A percentile compares a stretch with the other conserved stretches of the same genome.
phyloP scores from a whole-genome alignment of 2,797 vertebrate genomes.

The Protonibea diacanthus region DNA sequence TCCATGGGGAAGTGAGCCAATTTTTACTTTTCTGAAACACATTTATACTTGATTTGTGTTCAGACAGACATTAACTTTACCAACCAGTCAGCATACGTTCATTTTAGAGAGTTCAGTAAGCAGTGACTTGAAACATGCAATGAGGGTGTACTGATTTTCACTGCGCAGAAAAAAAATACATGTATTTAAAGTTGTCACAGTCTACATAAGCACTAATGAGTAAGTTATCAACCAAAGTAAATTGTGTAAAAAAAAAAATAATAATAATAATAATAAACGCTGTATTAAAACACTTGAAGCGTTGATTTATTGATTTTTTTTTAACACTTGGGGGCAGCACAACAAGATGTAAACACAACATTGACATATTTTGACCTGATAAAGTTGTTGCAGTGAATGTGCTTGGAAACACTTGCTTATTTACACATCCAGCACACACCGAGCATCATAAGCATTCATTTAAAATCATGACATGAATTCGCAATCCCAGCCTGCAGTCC shows the following conservation, averaged over 20 bases:
- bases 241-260: not conserved
- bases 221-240: not conserved
- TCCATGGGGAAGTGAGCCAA: slow-evolving; percentile 40
- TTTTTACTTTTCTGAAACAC: slow-evolving; percentile 42
- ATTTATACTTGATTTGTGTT: slow-evolving; percentile 34
- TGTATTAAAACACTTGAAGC: not conserved
- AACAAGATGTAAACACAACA: not conserved
- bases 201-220: not conserved
- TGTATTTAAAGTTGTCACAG: not conserved
- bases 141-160: slow-evolving; percentile 5
- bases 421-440: not conserved
- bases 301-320: not conserved
- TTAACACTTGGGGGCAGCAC: not conserved
- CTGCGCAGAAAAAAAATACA: not conserved
- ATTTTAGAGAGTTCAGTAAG: slow-evolving; percentile 3
- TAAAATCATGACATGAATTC: slow-evolving; percentile 32
- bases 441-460: not conserved
- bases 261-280: too few relatives aligned
- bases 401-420: not conserved
- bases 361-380: not conserved
- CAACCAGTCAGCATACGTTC: not conserved
- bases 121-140: not conserved
- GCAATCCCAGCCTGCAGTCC: slow-evolving; percentile 41
- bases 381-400: not conserved
- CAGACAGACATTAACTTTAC: slow-evolving; percentile 39